Evolutionary conservation across 1,140 invertebrate species (phyloP), one percentile per base, ranked within the genome.

Genomic region (Lepidotrigona ventralis): DNA sequence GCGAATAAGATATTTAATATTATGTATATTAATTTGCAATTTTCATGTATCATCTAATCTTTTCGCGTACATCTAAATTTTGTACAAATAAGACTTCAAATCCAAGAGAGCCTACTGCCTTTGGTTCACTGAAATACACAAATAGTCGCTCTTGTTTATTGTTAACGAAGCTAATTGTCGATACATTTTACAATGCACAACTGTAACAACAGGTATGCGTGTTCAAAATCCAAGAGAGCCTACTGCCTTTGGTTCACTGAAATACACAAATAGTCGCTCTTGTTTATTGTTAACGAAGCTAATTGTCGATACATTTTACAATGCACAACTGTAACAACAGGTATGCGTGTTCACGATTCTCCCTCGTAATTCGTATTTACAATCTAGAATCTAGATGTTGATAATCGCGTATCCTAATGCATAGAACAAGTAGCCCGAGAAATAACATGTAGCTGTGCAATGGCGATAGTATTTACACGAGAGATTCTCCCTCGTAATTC

Each of bases 261-360:
- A 54, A 9, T 54, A 53, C 29, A 46, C 12, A 73, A 46, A 26
- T 77, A 80, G 39, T 64, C 71, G 39, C 21, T 66, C 81, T 63
- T 63, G 71, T 53, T 79, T 53, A 53, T 75, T 21, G 19, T 75
- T 63, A 66, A 81, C 64, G 66, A 63, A 82, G 15, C 71, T 56
- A 82, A 79, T 83, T 71, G n/a, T 21, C 53, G 14, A 79, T 74
- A 56, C 56, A 86, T n/a, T 86, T 87, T 83, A 86, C 64, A 87
- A 54, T 19, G 80, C 15, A 39, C 81, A 23, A 70, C 56, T 8
- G 17, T 74, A 78, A 56, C 60, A 29, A 79, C 14, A 78, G 46
- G 9, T 29, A 17, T 26, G 46, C 46, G 39, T 21, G n/a, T 3
- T 51, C n/a, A 17, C 26, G 33, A 26, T 72, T 23, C 39, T 46